Conservation (phyloP, 2,113 vertebrate species). For the Rhynchomys soricoides region DNA sequence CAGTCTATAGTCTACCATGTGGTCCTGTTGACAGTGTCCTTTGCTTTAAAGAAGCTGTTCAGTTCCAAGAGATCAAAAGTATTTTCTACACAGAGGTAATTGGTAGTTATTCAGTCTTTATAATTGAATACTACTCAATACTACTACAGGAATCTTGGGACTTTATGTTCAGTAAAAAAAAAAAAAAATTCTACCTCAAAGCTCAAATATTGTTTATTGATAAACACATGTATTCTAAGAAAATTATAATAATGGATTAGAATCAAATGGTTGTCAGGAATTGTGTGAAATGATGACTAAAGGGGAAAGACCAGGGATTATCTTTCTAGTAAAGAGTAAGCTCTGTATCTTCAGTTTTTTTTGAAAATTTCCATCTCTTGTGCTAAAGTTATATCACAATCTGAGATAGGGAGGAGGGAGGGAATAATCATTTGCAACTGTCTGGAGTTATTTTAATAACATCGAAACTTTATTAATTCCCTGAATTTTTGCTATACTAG, state of each 20-base stretch:
- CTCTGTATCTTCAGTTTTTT: background rate
- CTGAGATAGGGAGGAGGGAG: background rate
- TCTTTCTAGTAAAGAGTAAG: background rate
- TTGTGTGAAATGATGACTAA: background rate
- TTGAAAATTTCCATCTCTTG: background rate
- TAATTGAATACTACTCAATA: background rate
- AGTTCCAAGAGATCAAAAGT: background rate
- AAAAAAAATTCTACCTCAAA: background rate
- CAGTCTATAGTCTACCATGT: no score
- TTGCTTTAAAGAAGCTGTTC: no score
- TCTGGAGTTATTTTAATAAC: background rate
- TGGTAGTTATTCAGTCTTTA: background rate
- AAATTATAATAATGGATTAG: background rate
- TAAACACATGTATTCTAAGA: background rate
- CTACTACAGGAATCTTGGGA: background rate
- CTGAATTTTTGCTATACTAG: background rate
- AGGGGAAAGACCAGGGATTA: background rate
- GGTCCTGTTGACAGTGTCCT: no score
- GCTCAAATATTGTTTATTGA: background rate
- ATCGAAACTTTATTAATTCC: background rate
- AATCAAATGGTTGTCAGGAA: fast-evolving
- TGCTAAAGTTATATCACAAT: background rate
- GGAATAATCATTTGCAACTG: background rate
- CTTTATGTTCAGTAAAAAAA: background rate
- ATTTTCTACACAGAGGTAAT: background rate